A percentile compares a stretch with the other conserved stretches of the same genome.
Evolutionary conservation across 2,113 vertebrate genomes (phyloP).

Genomic region (Engystomops pustulosus): DNA sequence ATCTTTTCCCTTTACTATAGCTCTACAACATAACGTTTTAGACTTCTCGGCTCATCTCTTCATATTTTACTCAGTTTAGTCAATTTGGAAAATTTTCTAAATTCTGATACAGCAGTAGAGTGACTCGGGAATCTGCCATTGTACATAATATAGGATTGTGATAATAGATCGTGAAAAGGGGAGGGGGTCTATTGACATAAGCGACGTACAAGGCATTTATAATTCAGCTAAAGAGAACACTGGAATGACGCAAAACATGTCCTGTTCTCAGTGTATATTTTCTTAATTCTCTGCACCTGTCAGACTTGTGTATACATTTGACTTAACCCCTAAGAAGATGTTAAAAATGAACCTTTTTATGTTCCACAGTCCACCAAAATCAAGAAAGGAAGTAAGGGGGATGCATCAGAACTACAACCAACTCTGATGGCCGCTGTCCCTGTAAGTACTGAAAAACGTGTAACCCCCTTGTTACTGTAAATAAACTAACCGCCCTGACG

Average conservation of each 20-base stretch:
- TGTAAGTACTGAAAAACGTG: conserved; percentile 73
- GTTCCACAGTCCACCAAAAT: conserved; percentile 91
- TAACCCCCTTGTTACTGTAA: background rate
- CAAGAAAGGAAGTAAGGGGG: conserved; percentile 94
- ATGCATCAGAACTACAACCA: conserved; percentile 85
- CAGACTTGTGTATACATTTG: background rate
- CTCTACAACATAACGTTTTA: too few species aligned
- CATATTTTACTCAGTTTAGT: too few species aligned
- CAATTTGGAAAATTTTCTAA: background rate
- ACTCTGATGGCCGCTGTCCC: conserved; percentile 96
- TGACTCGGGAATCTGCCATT: background rate
- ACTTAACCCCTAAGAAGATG: background rate
- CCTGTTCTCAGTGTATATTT: background rate
- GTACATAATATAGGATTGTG: background rate
- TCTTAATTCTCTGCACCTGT: background rate
- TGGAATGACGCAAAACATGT: conserved; percentile 10
- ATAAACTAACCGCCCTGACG: conserved; percentile 38
- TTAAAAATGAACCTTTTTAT: background rate
- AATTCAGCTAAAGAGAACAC: background rate
- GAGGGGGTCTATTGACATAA: background rate
- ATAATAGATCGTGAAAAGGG: too few species aligned
- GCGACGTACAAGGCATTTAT: background rate
- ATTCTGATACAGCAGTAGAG: too few species aligned
- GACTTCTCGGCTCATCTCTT: background rate
- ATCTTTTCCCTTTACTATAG: too few species aligned